Conservation (phyloP, 2,113 vertebrate species). For the Oncorhynchus nerka region DNA sequence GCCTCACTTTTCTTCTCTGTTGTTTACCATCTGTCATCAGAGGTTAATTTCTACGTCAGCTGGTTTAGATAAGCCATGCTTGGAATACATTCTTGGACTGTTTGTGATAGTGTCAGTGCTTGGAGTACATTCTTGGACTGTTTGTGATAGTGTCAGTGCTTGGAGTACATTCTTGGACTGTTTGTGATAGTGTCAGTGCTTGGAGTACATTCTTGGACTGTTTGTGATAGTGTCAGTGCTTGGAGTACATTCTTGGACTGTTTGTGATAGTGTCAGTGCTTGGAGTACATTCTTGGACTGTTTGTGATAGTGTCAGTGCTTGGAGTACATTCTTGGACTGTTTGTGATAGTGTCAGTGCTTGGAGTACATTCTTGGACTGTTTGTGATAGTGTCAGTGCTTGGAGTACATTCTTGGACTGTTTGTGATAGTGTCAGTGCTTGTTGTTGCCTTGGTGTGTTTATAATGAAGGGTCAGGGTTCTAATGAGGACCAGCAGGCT, state of each 20-base stretch:
- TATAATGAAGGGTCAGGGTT: background rate
- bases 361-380: background rate
- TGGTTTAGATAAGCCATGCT: constrained; percentile 1
- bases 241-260: background rate
- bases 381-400: background rate
- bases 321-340: background rate
- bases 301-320: background rate
- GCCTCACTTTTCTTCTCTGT: background rate
- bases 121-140: background rate
- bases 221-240: background rate
- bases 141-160: background rate
- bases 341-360: background rate
- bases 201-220: background rate
- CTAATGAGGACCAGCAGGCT: background rate
- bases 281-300: background rate
- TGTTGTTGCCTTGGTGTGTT: constrained; percentile 1
- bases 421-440: background rate
- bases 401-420: background rate
- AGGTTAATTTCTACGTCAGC: background rate
- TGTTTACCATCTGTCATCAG: constrained; percentile 8
- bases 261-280: background rate
- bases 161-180: background rate
- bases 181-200: background rate
- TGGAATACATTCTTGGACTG: background rate
- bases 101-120: background rate